These are phyloP conservation scores for Zaprionus lachaisei DNA, from an alignment of 1,140 invertebrate species.

Conservation along the genomic window DNA sequence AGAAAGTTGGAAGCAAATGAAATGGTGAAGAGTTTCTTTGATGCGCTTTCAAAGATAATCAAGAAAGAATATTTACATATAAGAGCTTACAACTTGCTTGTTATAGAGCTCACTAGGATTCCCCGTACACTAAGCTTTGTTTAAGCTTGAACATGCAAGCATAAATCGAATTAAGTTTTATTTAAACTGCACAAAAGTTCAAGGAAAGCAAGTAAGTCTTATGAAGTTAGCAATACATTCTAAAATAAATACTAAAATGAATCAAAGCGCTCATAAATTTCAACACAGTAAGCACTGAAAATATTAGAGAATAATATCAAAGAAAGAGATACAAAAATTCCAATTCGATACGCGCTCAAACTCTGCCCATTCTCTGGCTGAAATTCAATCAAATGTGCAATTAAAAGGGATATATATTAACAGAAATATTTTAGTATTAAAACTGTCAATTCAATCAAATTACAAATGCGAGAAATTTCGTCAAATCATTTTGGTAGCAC, in stretches of 20 bases:
- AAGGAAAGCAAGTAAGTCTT: background rate
- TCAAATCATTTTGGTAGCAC: background rate
- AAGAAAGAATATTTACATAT: background rate
- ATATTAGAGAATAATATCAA: background rate
- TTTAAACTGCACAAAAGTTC: no score
- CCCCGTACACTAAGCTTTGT: no score
- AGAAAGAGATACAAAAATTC: background rate
- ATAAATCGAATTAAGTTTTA: no score
- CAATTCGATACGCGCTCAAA: background rate
- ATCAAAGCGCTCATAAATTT: background rate
- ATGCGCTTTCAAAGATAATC: background rate
- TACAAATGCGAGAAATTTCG: slow-evolving; percentile 12
- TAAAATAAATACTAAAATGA: background rate
- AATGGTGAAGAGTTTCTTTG: background rate
- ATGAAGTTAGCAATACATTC: background rate
- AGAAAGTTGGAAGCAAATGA: background rate
- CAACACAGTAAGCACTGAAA: background rate
- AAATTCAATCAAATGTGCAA: slow-evolving; percentile 6
- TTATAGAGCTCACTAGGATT: no score
- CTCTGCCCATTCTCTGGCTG: background rate
- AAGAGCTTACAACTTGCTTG: background rate
- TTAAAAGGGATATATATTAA: slow-evolving; percentile 12
- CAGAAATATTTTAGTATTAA: background rate
- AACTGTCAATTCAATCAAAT: slow-evolving; percentile 29
- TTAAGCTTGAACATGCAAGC: no score